Evolutionary conservation across 2,888 invertebrate species (phyloP), one percentile per base, ranked within the genome.

Genomic region (Phortica magna): DNA sequence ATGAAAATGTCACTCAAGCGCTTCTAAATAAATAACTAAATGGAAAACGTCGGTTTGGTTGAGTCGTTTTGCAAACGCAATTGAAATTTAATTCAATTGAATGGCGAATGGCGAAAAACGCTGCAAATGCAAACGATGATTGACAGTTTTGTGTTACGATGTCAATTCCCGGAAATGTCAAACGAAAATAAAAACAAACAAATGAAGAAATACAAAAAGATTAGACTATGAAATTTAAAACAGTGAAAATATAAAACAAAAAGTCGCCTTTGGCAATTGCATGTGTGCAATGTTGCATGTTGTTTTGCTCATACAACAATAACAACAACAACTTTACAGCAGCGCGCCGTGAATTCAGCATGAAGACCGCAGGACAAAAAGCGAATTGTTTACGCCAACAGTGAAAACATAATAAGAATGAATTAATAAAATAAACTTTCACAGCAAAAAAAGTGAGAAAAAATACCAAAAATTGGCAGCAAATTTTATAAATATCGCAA

Each of bases 61-160:
- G 31, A 31, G 31, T 31, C 31, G 5, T 31, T 31, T 31, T 31
- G 31, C 31, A 31, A 31, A 31, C 31, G 31, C 31, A 31, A 31
- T 31, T 31, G 31, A 31, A 31, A 31, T 31, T 31, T 31, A 31
- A 31, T 31, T 31, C 31, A 31, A 31, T 31, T 31, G 31, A 31
- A 31, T 31, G 31, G 31, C 31, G 5, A 31, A 31, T n/a, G n/a
- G n/a, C 31, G 31, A 31, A 31, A 31, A 31, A 4, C 31, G 10
- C 22, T 17, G 17, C 19, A 59, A 59, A 7, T 59, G 64, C 64
- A 64, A 64, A 64, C 74, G 75, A 22, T 78, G 81, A 84, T 82
- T 84, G 84, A 84, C 85, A 84, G 78, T 77, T 74, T 76, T 57
- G 14, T 75, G 61, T 68, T 48, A 22, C 19, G 10, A 22, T 76